phyloP scores from a whole-genome alignment of 2,888 invertebrate species.

The Petrolisthes manimaculis region DNA sequence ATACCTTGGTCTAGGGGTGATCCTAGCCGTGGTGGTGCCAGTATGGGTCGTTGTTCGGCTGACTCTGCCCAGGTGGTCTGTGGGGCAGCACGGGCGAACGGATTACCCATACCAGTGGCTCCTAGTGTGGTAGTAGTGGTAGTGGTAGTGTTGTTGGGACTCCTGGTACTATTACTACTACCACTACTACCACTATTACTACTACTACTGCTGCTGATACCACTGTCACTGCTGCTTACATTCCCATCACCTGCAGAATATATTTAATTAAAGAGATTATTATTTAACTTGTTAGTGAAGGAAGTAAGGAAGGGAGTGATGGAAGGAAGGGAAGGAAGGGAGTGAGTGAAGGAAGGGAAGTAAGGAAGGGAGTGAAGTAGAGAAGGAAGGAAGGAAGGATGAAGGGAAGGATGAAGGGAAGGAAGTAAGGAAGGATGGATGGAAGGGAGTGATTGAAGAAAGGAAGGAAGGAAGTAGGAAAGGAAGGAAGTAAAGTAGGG shows the following conservation, averaged over 20 bases:
- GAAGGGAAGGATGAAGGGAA: too few species aligned
- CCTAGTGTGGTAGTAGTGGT: slow-evolving; percentile 32
- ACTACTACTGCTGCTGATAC: slow-evolving; percentile 23
- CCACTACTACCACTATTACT: slow-evolving; percentile 13
- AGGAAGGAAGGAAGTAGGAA: too few species aligned
- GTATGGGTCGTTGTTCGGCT: slow-evolving; percentile 49
- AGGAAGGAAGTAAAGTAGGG: too few species aligned
- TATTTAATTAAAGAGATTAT: background rate
- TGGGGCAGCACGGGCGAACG: slow-evolving; percentile 49
- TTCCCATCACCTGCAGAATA: slow-evolving; percentile 16
- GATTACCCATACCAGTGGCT: slow-evolving; percentile 47
- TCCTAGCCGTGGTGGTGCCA: slow-evolving; percentile 42
- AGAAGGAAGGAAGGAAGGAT: too few species aligned
- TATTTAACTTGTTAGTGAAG: too few species aligned
- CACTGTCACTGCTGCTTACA: slow-evolving; percentile 28
- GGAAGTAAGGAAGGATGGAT: too few species aligned
- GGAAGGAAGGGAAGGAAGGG: too few species aligned
- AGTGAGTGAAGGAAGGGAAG: background rate
- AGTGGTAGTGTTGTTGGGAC: background rate
- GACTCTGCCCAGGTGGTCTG: slow-evolving; percentile 54
- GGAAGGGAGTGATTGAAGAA: too few species aligned
- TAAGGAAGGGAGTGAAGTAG: slow-evolving; percentile 3
- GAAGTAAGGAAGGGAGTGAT: too few species aligned
- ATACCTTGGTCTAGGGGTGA: slow-evolving; percentile 44
- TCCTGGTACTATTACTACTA: slow-evolving; percentile 13